These are phyloP conservation scores for Drosophila orosa DNA, from an alignment of 1,140 invertebrate genomes.

Conservation along the genomic window DNA sequence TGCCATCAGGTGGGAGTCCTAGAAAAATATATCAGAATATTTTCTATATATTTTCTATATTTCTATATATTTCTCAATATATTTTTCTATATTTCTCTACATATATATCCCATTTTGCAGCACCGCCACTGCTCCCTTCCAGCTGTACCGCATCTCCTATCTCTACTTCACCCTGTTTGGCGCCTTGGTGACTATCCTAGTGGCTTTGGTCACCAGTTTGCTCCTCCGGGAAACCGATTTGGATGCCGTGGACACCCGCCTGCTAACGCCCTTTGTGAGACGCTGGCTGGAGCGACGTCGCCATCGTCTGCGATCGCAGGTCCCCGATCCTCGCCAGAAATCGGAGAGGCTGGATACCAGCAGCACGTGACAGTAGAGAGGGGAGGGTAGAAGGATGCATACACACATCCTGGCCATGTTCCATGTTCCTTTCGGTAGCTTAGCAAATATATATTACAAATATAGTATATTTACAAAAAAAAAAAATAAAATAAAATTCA, in stretches of 20 bases:
- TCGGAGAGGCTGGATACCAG: conserved; percentile 47
- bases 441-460: conserved; percentile 57
- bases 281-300: conserved; percentile 86
- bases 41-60: background rate
- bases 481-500: conserved; percentile 74
- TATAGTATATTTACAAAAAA: conserved; percentile 48
- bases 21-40: background rate
- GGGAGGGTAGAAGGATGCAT: background rate
- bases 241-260: conserved; percentile 86
- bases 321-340: conserved; percentile 41
- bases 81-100: background rate
- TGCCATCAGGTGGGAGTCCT: conserved; percentile 30
- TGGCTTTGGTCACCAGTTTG: conserved; percentile 87
- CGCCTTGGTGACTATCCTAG: conserved; percentile 87
- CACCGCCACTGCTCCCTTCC: conserved; percentile 41
- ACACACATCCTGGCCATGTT: conserved; percentile 43
- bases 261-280: conserved; percentile 89
- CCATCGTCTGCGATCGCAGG: conserved; percentile 24
- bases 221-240: conserved; percentile 85
- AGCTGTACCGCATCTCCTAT: conserved; percentile 86
- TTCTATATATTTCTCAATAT: too few relatives aligned
- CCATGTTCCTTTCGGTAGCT: conserved; percentile 70
- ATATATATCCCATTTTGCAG: too few relatives aligned
- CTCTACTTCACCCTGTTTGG: conserved; percentile 88
- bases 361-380: conserved; percentile 45